Conservation (phyloP, 2,797 vertebrate genomes). For the Taenioides sp. region DNA sequence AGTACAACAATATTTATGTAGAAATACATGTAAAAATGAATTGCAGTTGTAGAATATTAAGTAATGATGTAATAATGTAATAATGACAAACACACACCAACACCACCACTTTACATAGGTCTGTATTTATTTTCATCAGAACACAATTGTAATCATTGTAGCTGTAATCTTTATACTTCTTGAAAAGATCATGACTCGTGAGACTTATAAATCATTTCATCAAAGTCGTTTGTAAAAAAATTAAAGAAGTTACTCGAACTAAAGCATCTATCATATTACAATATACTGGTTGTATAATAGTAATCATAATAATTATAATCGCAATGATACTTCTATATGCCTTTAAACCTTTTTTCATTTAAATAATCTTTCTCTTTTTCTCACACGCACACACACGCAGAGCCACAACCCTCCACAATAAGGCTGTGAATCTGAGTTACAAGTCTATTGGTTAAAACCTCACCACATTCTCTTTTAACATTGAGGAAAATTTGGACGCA, state of each 20-base stretch:
- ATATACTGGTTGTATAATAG: conserved; percentile 87
- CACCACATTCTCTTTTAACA: conserved; percentile 74
- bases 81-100: conserved; percentile 42
- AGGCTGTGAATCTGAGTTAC: conserved; percentile 75
- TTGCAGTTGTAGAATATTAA: neutral
- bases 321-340: conserved; percentile 84
- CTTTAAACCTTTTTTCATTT: conserved; percentile 75
- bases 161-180: conserved; percentile 84
- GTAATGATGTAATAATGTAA: too few species aligned
- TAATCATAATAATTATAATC: conserved; percentile 82
- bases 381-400: conserved; percentile 63
- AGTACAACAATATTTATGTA: too few species aligned
- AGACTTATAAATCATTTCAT: conserved; percentile 90
- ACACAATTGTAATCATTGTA: conserved; percentile 84
- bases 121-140: conserved; percentile 88
- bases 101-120: conserved; percentile 74
- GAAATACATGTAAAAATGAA: neutral
- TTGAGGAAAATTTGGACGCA: conserved; percentile 67
- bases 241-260: conserved; percentile 87
- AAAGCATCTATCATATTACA: conserved; percentile 89
- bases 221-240: conserved; percentile 89
- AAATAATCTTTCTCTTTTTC: conserved; percentile 71
- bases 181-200: conserved; percentile 85
- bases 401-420: conserved; percentile 76
- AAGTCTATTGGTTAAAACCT: conserved; percentile 76